phyloP scores from a whole-genome alignment of 2,797 vertebrate genomes.

The Etheostoma nigrum region DNA sequence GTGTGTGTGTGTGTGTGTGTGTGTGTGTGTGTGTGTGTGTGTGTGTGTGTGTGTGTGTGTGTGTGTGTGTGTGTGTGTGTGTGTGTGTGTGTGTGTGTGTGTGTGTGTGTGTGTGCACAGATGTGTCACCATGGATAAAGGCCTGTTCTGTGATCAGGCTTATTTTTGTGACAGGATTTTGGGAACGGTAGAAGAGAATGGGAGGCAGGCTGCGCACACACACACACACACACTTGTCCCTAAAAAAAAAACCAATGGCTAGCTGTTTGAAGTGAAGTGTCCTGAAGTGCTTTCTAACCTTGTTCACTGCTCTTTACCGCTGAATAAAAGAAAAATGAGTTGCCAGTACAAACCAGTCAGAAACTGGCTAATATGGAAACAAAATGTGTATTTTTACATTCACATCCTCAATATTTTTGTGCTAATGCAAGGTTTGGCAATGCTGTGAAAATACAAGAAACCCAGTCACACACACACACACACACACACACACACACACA shows the following conservation, averaged over 20 bases:
- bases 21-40: constrained; percentile 3
- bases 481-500: constrained; percentile 21
- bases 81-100: constrained; percentile 48
- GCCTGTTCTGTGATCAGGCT: constrained; percentile 74
- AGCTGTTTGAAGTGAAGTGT: constrained; percentile 68
- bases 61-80: constrained; percentile 22
- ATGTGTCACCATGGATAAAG: constrained; percentile 80
- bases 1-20: constrained; percentile 4
- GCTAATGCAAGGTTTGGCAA: constrained; percentile 13
- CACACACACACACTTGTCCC: constrained; percentile 26
- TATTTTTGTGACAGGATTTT: constrained; percentile 81
- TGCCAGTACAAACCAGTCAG: constrained; percentile 17
- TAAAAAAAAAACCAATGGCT: constrained; percentile 60
- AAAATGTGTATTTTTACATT: neutral
- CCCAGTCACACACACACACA: constrained; percentile 1
- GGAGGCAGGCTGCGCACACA: constrained; percentile 53
- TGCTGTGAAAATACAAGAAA: constrained; percentile 11
- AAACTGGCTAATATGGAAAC: constrained; percentile 18
- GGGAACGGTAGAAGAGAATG: constrained; percentile 60
- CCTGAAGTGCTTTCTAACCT: constrained; percentile 70
- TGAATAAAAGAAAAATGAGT: constrained; percentile 53
- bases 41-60: constrained; percentile 1
- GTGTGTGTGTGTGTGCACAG: constrained; percentile 54
- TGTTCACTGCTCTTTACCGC: constrained; percentile 45
- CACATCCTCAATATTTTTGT: neutral